Evolutionary conservation across 92 coral and sea anemone species (phyloP), one percentile per base, ranked within the genome.

Genomic region (Porites rus): DNA sequence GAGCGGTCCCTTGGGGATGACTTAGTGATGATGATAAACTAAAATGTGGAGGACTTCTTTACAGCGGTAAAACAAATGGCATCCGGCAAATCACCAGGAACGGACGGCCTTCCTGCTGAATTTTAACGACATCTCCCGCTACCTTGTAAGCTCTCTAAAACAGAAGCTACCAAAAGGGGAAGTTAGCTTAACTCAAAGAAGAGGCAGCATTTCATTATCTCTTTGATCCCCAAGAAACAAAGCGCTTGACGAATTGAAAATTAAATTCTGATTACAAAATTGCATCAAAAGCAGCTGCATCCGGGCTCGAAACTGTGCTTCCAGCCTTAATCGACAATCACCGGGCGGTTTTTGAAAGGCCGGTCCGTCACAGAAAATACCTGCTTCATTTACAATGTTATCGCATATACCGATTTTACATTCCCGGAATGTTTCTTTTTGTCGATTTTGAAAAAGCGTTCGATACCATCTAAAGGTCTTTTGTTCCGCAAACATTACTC

Each of bases 21-120:
- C 80, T 76, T 53, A 22, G 56, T 14, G 52, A 22, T 50, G 18
- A 16, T 53, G 65, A 76, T 53, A 54, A 25, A 21, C 16, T 52
- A 20, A 54, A 56, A 56, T 76, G 80, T 53, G 80, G 54, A 24
- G 67, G 80, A 19, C 68, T 51, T 19, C 31, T 82, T 67, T n/a
- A 52, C 22, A 10, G 86, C 86, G 1, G 64, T 82, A 1, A 82
- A 82, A 43, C 25, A 16, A 51, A 43, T 82, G 82, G 51, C 22
- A 53, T 19, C 78, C 12, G 63, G 74, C 19, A 82, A 82, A 74
- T 82, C 87, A 12, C 79, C 71, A 50, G 87, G 79, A 9, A 82
- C 66, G 10, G 86, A 81, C 59, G 86, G 79, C 18, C 64, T 82
- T 21, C 52, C 78, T 3, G 56, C 61, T 5, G 87, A 82, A 53